A percentile compares a stretch with the other conserved stretches of the same genome.
Conservation (phyloP, 2,113 vertebrate species). For the Catharus fuscescens region DNA sequence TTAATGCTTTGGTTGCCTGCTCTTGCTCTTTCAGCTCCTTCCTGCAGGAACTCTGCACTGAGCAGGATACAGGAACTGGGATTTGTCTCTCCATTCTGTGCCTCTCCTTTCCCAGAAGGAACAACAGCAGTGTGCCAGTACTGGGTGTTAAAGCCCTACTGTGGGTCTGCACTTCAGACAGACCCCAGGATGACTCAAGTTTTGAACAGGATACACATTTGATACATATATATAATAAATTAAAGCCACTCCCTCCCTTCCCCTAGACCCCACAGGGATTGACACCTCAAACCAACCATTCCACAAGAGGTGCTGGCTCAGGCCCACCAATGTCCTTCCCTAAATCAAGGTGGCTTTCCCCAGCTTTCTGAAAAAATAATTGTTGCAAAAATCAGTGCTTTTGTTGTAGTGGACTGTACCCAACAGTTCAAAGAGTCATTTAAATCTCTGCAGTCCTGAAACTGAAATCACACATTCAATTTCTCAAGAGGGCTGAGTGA, state of each 20-base stretch:
- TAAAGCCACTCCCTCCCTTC: background rate
- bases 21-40: background rate
- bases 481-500: background rate
- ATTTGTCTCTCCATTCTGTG: background rate
- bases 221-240: background rate
- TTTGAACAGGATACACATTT: background rate
- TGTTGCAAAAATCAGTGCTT: background rate
- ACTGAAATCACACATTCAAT: background rate
- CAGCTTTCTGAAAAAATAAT: background rate
- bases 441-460: background rate
- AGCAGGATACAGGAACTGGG: rapidly evolving
- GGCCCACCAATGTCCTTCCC: background rate
- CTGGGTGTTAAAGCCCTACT: background rate
- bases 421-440: background rate
- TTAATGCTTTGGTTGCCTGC: background rate
- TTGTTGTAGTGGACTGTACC: background rate
- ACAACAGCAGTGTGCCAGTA: background rate
- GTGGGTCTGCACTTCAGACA: background rate
- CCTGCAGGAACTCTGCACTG: background rate
- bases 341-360: background rate
- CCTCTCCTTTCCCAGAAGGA: background rate
- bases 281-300: background rate
- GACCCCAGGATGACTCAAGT: background rate
- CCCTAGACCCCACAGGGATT: background rate
- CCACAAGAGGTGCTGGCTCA: background rate